These are phyloP conservation scores for Protonibea diacanthus DNA, from an alignment of 2,797 vertebrate species.

Conservation along the genomic window DNA sequence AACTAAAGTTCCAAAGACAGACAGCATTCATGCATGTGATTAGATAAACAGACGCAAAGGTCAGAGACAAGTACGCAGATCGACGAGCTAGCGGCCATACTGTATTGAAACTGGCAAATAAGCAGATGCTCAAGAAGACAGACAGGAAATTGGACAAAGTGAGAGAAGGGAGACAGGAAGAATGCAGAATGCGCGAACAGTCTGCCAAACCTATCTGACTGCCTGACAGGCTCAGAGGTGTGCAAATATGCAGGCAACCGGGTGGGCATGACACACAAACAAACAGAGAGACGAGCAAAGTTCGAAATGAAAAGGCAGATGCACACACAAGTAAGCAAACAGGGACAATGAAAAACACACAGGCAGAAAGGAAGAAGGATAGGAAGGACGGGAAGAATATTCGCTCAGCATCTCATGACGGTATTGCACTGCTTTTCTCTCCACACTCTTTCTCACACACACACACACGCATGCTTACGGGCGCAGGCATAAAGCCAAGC, in stretches of 20 bases:
- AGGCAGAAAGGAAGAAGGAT: constrained; percentile 9
- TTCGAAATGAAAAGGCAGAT: constrained; percentile 54
- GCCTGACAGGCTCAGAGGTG: constrained; percentile 50
- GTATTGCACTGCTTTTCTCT: constrained; percentile 32
- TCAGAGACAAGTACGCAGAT: constrained; percentile 11
- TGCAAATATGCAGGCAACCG: constrained; percentile 57
- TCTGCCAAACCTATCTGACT: constrained; percentile 33
- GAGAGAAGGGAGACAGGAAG: constrained; percentile 17
- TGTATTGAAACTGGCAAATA: constrained; percentile 25
- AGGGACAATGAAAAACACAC: constrained; percentile 33
- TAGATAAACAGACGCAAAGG: constrained; percentile 1
- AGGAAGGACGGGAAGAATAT: constrained; percentile 27
- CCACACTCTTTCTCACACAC: neutral
- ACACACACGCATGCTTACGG: constrained; percentile 25
- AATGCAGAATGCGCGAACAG: constrained; percentile 10
- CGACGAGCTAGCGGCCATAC: constrained; percentile 5
- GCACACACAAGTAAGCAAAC: constrained; percentile 47
- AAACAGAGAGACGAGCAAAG: constrained; percentile 44
- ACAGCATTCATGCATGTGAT: neutral
- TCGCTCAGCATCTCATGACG: constrained; percentile 34
- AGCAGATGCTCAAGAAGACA: constrained; percentile 18
- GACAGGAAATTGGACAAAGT: neutral
- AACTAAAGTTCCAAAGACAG: neutral
- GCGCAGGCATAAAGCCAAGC: constrained; percentile 35
- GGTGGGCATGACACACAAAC: constrained; percentile 49